A percentile compares a stretch with the other conserved stretches of the same genome.
These are phyloP conservation scores for Ferdinandea cuprea DNA, from an alignment of 2,888 invertebrate species.

Conservation along the genomic window DNA sequence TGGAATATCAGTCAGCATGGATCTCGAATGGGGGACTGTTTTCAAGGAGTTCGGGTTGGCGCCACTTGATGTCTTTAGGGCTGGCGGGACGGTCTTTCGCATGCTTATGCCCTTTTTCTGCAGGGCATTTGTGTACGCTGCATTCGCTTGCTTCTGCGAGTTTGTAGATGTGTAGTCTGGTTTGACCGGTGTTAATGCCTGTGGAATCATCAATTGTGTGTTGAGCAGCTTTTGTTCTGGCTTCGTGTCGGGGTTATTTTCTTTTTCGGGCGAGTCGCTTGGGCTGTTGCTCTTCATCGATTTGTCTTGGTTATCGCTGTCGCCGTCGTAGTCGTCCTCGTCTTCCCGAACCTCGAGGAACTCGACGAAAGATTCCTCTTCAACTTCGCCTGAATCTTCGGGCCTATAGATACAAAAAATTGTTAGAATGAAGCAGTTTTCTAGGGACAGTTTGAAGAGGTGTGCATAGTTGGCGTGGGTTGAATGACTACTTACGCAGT, in stretches of 20 bases:
- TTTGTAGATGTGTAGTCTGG: slow-evolving; percentile 12
- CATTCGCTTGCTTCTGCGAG: slow-evolving; percentile 26
- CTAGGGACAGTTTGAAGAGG: too few relatives aligned
- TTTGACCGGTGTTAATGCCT: slow-evolving; percentile 10
- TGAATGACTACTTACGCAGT: too few relatives aligned
- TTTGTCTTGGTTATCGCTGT: slow-evolving; percentile 80
- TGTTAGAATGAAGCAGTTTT: not conserved
- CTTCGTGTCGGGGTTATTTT: slow-evolving; percentile 48
- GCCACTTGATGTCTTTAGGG: slow-evolving; percentile 33
- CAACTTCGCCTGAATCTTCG: slow-evolving; percentile 76
- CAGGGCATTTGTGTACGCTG: slow-evolving; percentile 75
- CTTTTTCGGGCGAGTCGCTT: slow-evolving; percentile 79
- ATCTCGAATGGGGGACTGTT: slow-evolving; percentile 30
- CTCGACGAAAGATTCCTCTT: slow-evolving; percentile 81
- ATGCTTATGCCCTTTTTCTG: slow-evolving; percentile 81
- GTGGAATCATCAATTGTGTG: slow-evolving; percentile 52
- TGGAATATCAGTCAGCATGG: slow-evolving; percentile 4
- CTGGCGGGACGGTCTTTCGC: slow-evolving; percentile 77
- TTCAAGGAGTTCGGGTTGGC: not conserved
- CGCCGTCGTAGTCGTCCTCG: slow-evolving; percentile 78
- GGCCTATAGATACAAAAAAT: slow-evolving; percentile 75
- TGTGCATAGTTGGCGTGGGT: too few relatives aligned
- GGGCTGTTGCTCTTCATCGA: slow-evolving; percentile 76
- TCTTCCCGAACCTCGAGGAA: slow-evolving; percentile 82
- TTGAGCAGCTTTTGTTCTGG: slow-evolving; percentile 58